These are phyloP conservation scores for Aspidoscelis tigris DNA, from an alignment of 2,113 vertebrate genomes.

Conservation along the genomic window DNA sequence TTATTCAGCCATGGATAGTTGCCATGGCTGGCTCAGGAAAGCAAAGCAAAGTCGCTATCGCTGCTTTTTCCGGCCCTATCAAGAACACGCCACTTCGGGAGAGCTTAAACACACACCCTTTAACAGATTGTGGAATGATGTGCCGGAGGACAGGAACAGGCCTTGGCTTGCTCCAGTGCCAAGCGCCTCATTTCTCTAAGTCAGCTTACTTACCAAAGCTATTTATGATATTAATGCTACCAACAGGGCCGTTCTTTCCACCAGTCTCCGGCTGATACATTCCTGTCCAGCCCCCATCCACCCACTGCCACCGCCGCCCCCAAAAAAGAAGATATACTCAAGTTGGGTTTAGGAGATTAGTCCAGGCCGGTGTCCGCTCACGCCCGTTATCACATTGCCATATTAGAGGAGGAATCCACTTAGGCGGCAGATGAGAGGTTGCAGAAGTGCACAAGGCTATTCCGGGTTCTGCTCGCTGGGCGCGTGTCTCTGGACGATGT, in stretches of 20 bases:
- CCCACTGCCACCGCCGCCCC: not conserved
- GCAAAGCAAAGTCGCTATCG: constrained; percentile 7
- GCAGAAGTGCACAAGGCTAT: not conserved
- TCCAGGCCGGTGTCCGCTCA: not conserved
- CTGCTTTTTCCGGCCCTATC: not conserved
- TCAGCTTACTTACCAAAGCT: constrained; percentile 56
- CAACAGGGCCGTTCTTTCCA: not conserved
- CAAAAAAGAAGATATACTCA: constrained; percentile 6
- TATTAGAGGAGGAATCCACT: not conserved
- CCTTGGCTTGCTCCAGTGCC: constrained; percentile 17
- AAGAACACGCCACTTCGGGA: not conserved
- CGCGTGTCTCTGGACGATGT: not conserved
- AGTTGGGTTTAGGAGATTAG: constrained; percentile 24
- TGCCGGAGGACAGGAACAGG: not conserved
- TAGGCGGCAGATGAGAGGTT: not conserved
- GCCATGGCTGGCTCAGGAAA: not conserved
- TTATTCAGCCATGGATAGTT: not conserved
- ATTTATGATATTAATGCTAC: constrained; percentile 49
- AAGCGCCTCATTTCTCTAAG: constrained; percentile 38
- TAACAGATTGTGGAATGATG: constrained; percentile 29
- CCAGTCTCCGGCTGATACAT: too few species aligned
- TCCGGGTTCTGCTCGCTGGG: not conserved
- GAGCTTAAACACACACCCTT: not conserved
- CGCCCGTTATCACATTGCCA: not conserved
- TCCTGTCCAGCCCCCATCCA: too few species aligned